Percentiles rank a stretch among this genome's conserved stretches.
These are phyloP conservation scores for Julus scanicus DNA, from an alignment of 2,888 invertebrate species.

Conservation along the genomic window DNA sequence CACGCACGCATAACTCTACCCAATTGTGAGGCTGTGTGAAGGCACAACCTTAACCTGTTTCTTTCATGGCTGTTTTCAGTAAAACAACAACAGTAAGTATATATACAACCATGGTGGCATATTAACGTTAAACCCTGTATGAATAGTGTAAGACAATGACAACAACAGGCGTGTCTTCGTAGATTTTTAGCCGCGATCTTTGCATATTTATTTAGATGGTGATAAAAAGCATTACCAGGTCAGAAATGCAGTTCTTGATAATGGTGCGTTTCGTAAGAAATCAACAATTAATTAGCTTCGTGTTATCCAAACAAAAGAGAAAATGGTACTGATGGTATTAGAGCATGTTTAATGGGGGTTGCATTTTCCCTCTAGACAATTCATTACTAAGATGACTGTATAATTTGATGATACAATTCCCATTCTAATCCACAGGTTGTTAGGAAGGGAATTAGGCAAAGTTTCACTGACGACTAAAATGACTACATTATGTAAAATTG, in stretches of 20 bases:
- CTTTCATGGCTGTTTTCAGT: neutral
- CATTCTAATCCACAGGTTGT: neutral
- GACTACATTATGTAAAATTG: neutral
- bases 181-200: neutral
- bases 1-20: neutral
- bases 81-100: neutral
- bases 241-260: too few relatives aligned
- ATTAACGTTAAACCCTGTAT: neutral
- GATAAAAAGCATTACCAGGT: neutral
- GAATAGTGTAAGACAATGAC: neutral
- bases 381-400: neutral
- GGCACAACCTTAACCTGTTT: constrained; percentile 1
- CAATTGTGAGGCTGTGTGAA: neutral
- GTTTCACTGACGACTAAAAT: neutral
- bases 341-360: too few relatives aligned
- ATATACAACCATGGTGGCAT: neutral
- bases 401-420: neutral
- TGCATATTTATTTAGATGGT: neutral
- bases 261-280: too few relatives aligned
- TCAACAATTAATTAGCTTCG: too few relatives aligned
- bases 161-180: neutral
- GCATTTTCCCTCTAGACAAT: neutral
- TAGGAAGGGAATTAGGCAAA: neutral
- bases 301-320: neutral
- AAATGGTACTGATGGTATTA: neutral